Percentiles rank a stretch among this genome's conserved stretches.
Evolutionary conservation across 2,888 invertebrate species (phyloP).

Genomic region (Synergus japonicus): DNA sequence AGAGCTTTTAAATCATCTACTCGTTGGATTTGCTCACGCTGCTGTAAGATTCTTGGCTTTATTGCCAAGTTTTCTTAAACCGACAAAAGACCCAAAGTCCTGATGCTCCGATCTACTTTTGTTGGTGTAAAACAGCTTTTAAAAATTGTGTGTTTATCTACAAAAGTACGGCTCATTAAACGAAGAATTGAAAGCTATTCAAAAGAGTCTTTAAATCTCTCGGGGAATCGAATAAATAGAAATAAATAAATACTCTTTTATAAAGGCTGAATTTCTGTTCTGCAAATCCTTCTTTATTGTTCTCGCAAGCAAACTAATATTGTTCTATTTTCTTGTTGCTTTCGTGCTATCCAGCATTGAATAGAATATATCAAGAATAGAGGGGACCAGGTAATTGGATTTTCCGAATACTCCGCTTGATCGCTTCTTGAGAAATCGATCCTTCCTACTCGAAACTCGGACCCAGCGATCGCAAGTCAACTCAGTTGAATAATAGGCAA

Average conservation of each 20-base stretch:
- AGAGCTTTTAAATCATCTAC: conserved; percentile 10
- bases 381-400: conserved; percentile 31
- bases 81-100: neutral
- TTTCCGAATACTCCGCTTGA: conserved; percentile 24
- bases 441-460: conserved; percentile 28
- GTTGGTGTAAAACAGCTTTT: too few relatives aligned
- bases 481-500: neutral
- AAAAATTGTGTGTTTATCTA: too few relatives aligned
- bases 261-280: neutral
- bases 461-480: conserved; percentile 13
- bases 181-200: too few relatives aligned
- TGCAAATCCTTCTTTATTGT: neutral
- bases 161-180: too few relatives aligned
- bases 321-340: conserved; percentile 37
- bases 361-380: conserved; percentile 41
- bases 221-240: neutral
- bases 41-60: neutral
- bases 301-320: conserved; percentile 16
- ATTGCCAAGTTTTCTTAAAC: neutral
- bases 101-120: neutral
- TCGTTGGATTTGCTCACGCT: neutral
- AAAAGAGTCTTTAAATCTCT: too few relatives aligned
- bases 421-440: conserved; percentile 39
- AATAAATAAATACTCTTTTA: neutral
- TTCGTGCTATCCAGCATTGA: conserved; percentile 33